Base-by-base conservation (phyloP, 2,113 vertebrate genomes). In the Semicossyphus pulcher region DNA sequence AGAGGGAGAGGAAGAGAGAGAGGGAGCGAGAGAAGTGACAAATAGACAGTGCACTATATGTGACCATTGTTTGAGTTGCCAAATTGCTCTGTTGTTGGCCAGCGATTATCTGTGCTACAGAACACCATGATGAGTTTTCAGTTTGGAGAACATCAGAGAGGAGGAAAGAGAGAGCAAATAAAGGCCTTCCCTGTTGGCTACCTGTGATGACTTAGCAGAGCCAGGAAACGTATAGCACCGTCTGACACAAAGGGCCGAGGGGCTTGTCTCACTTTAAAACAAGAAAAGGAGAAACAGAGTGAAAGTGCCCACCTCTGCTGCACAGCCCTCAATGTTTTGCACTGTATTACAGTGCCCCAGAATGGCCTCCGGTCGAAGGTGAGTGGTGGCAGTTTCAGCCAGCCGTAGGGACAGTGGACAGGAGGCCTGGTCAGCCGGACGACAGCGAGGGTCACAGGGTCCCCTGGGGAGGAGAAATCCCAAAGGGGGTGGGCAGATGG, bases 371-470 rank as follows among this genome's bases (percentile, higher is more conserved):
- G 79, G 79, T 80, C 69, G 21, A 58, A 68, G 71, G 74, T 83
- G 75, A 84, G 48, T 5, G 14, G 31, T 62, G 42, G 71, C 64
- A 53, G 39, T 77, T 83, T 87, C 44, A 72, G 44, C 64, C 3
- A 47, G 62, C 70, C 26, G 9, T 10, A 51, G 71, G 72, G 79
- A 80, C 68, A 45, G 65, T 58, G 77, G 68, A 87, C 85, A 83
- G 83, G 80, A 86, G 86, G 83, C 72, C 79, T 51, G 79, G 71
- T 83, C 82, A 85, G 65, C 61, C 76, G 60, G 71, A 83, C 86
- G 88, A 92, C 91, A 93, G 91, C 70, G 84, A 89, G 87, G 91
- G 91, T 94, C 92, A 92, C 60, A 18, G 67, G 85, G 81, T 90
- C 87, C 88, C 89, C 80, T 39, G 65, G 90, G 91, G 84, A 80